phyloP scores from a whole-genome alignment of 2,888 invertebrate species.

The Tetramorium bicarinatum region DNA sequence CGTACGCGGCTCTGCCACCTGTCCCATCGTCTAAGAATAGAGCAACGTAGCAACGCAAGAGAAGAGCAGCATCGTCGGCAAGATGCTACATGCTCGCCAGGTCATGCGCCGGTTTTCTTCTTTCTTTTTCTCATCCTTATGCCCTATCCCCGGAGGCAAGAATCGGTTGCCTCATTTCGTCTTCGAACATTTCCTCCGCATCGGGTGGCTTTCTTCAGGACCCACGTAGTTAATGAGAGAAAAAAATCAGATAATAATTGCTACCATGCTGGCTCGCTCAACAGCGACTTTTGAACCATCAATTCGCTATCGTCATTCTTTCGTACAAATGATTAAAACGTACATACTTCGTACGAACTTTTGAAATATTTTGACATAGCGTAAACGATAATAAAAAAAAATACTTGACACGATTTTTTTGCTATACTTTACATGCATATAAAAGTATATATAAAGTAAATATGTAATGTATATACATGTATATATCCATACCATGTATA shows the following conservation, averaged over 20 bases:
- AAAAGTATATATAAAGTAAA: not conserved
- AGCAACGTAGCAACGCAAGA: slow-evolving; percentile 73
- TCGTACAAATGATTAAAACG: slow-evolving; percentile 47
- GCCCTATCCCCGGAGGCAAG: slow-evolving; percentile 61
- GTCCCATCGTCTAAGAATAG: slow-evolving; percentile 84
- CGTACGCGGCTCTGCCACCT: slow-evolving; percentile 80
- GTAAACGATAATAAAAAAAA: not conserved
- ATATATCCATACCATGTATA: not conserved
- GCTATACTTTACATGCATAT: not conserved
- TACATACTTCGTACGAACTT: not conserved
- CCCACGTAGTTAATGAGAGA: slow-evolving; percentile 73
- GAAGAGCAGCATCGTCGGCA: slow-evolving; percentile 66
- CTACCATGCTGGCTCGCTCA: slow-evolving; percentile 58
- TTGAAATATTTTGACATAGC: not conserved
- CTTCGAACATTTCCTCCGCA: slow-evolving; percentile 44
- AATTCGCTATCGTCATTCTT: slow-evolving; percentile 25
- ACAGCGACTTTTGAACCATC: slow-evolving; percentile 31
- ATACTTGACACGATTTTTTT: not conserved
- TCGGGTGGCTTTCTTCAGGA: slow-evolving; percentile 60
- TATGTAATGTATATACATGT: no score
- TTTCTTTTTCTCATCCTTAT: slow-evolving; percentile 64
- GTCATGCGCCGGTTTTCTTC: slow-evolving; percentile 65
- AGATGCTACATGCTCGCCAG: slow-evolving; percentile 66
- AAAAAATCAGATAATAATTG: slow-evolving; percentile 79
- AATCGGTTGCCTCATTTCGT: slow-evolving; percentile 43